Conservation (phyloP, 2,113 vertebrate species). For the Marcusenius ussheri region DNA sequence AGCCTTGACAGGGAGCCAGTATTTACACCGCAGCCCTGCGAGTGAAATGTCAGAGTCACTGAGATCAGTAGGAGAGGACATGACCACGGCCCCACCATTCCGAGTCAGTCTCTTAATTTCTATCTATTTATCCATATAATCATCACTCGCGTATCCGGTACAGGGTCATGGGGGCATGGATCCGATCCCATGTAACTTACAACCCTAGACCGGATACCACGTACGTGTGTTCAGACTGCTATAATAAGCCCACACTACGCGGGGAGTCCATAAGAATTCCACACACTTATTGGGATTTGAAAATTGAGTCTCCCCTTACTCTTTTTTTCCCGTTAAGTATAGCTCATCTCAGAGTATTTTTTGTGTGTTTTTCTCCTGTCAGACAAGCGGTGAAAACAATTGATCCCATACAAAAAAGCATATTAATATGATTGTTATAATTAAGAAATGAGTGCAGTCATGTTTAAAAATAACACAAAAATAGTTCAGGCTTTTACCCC, state of each 20-base stretch:
- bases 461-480: background rate
- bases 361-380: background rate
- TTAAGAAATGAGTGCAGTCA: background rate
- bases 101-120: background rate
- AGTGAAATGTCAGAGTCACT: background rate
- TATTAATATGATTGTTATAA: background rate
- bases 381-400: background rate
- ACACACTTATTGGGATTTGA: background rate
- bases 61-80: background rate
- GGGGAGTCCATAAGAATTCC: background rate
- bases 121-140: background rate
- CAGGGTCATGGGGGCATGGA: background rate
- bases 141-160: background rate
- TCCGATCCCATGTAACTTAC: background rate
- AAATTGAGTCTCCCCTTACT: background rate
- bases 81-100: background rate
- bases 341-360: background rate
- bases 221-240: background rate
- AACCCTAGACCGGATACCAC: background rate
- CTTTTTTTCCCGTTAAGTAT: too few species aligned
- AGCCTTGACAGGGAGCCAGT: background rate
- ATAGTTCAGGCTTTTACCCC: background rate
- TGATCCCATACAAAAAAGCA: background rate
- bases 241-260: background rate
- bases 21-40: background rate